Conservation (phyloP, 1,140 invertebrate species). For the Drosophila malerkotliana region DNA sequence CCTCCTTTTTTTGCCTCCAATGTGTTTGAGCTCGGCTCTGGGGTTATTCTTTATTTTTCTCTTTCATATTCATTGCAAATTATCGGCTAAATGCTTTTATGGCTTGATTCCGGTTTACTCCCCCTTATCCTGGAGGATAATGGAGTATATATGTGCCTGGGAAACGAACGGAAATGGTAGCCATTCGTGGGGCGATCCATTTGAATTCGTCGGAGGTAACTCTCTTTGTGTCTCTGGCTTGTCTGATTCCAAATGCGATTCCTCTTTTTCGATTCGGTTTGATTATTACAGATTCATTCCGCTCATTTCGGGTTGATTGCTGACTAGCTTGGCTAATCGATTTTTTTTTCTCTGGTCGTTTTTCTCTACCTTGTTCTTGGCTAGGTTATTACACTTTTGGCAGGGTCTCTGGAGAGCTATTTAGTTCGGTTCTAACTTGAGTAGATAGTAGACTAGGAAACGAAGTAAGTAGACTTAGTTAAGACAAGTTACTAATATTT, state of each 20-base stretch:
- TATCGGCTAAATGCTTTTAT: slow-evolving; percentile 71
- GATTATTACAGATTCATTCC: slow-evolving; percentile 54
- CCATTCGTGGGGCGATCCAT: slow-evolving; percentile 35
- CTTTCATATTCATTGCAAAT: slow-evolving; percentile 74
- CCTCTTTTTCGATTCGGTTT: slow-evolving; percentile 33
- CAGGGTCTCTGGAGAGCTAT: background rate
- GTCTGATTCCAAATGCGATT: slow-evolving; percentile 7
- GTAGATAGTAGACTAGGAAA: background rate
- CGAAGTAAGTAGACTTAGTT: too few species aligned
- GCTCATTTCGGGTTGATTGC: slow-evolving; percentile 43
- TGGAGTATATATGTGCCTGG: slow-evolving; percentile 2
- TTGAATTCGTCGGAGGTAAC: slow-evolving; percentile 36
- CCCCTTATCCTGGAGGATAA: slow-evolving; percentile 16
- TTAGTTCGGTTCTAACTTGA: background rate
- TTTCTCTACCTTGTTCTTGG: slow-evolving; percentile 4
- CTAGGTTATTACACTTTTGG: slow-evolving; percentile 23
- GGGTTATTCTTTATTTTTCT: background rate
- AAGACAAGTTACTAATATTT: too few species aligned
- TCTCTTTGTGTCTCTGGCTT: slow-evolving; percentile 19
- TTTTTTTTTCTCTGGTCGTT: slow-evolving; percentile 13
- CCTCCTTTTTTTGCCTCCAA: slow-evolving; percentile 2
- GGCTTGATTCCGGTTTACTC: slow-evolving; percentile 31
- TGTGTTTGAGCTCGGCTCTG: slow-evolving; percentile 23
- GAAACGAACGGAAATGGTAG: slow-evolving; percentile 23
- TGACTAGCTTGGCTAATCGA: slow-evolving; percentile 34